Base-by-base conservation (phyloP, 2,888 invertebrate genomes). In the Allolobophora icterica region DNA sequence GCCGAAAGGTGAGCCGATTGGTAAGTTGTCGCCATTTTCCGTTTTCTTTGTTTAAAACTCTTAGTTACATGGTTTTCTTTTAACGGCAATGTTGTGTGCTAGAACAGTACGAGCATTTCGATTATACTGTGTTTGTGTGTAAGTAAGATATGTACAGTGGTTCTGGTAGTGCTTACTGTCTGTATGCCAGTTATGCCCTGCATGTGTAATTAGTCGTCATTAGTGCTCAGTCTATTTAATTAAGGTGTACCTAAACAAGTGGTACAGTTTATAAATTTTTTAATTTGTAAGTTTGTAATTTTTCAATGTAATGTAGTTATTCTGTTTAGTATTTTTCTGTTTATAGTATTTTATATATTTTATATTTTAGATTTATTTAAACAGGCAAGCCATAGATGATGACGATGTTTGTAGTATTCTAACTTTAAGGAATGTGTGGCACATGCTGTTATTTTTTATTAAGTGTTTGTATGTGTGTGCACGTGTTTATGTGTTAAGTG, bases 1-100 rank as follows among this genome's bases (percentile, higher is more conserved):
- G 98, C 93, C 97, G 99, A 90, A 98, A 98, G 95, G 98, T 96
- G 94, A 93, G 94, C 90, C 90, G 91, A 24, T 89, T 87, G 90
- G 89, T 91, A 40, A 90, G 90, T 89, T 15, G 34, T 42, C 45
- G 34, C 52, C 34, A 34, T 42, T 87, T 38, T 15, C 17, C 21
- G 21, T n/a, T 90, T 40, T 30, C 38, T 40, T 2, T 91, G 90
- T 91, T 91, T 91, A 35, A 89, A 34, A 33, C 3, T 89, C 89
- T 91, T 1, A 15, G 38, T 17, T 40, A 58, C 24, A 19, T 84
- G 21, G 38, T 38, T 87, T 38, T 35, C 24, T 87, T 30, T 34
- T 38, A 11, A 35, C 1, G 40, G 13, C 30, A 8, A 87, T 34
- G 89, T n/a, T 40, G 8, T 89, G 89, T 89, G 38, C 24, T 34